Evolutionary conservation across 2,888 invertebrate species (phyloP), one percentile per base, ranked within the genome.

Genomic region (Drosophila barbarae): DNA sequence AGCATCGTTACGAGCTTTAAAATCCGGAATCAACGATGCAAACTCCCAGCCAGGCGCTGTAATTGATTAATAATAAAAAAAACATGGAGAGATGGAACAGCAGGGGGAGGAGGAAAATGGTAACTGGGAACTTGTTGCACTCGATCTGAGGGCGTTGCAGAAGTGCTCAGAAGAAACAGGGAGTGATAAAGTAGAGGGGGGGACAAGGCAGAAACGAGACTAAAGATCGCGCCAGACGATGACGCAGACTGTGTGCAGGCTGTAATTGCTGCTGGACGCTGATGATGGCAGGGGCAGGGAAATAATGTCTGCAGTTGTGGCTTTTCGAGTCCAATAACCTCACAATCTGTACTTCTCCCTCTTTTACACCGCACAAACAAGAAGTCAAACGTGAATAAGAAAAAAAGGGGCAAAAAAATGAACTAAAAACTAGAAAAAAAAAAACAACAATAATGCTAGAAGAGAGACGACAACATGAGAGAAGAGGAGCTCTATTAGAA

Each of bases 311-410:
- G 53, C 42, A 42, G 42, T 42, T 53, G 38, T 46, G 32, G 38
- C 57, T 47, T 56, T 47, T 47, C 34, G 59, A 60, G 59, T 60
- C 59, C 59, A 60, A 60, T 60, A 60, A 60, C 59, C 59, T 60
- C 59, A 59, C 54, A 54, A 46, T 46, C 46, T 46, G 18, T 32
- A 9, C 18, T 12, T 60, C 61, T 44, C 26, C 18, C 51, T 44
- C 28, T 39, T 44, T 65, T 30, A 55, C 76, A 47, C 58, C 53
- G 30, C 32, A 28, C 26, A 21, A 49, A 64, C 53, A 54, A 54
- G 49, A 59, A 77, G 78, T 69, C 76, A 74, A 77, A 46, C 76
- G 39, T 74, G 75, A 77, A 77, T 80, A 77, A 71, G 74, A 73
- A 68, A 30, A 36, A 42, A 46, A 55, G 67, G 63, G 64, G 69